Conservation (phyloP, 2,888 invertebrate genomes). For the Autographa gamma region DNA sequence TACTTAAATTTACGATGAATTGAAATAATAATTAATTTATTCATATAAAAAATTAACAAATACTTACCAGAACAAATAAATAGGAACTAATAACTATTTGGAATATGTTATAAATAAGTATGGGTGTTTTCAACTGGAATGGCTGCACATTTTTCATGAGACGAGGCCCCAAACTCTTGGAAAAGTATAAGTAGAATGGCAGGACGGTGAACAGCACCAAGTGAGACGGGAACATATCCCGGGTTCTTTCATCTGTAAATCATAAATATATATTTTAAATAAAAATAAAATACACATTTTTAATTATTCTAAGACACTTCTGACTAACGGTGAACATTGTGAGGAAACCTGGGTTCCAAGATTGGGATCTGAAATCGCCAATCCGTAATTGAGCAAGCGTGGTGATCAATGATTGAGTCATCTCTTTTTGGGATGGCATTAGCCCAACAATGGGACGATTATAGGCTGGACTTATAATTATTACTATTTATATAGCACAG, state of each 20-base stretch:
- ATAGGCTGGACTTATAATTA: too few species aligned
- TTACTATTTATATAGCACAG: too few species aligned
- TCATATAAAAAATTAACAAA: neutral
- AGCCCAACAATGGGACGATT: too few species aligned
- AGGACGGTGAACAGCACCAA: constrained; percentile 31
- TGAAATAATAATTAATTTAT: neutral
- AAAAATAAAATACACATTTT: too few species aligned
- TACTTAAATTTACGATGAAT: too few species aligned
- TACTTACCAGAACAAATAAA: constrained; percentile 51
- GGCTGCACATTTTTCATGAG: constrained; percentile 90
- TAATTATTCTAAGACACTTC: too few species aligned
- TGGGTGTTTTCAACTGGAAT: constrained; percentile 90
- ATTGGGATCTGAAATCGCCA: too few species aligned
- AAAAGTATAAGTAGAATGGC: constrained; percentile 53
- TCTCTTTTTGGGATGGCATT: too few species aligned
- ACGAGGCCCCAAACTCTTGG: constrained; percentile 53
- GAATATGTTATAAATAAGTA: constrained; percentile 93
- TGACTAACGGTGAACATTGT: too few species aligned
- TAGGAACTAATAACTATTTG: constrained; percentile 79
- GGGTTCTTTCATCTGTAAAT: constrained; percentile 57
- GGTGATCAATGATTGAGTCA: too few species aligned
- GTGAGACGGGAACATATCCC: constrained; percentile 48
- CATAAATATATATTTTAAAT: neutral
- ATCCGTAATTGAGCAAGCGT: too few species aligned
- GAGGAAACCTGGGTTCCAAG: too few species aligned